phyloP scores from a whole-genome alignment of 92 coral and sea anemone species.

The Porites evermanni region DNA sequence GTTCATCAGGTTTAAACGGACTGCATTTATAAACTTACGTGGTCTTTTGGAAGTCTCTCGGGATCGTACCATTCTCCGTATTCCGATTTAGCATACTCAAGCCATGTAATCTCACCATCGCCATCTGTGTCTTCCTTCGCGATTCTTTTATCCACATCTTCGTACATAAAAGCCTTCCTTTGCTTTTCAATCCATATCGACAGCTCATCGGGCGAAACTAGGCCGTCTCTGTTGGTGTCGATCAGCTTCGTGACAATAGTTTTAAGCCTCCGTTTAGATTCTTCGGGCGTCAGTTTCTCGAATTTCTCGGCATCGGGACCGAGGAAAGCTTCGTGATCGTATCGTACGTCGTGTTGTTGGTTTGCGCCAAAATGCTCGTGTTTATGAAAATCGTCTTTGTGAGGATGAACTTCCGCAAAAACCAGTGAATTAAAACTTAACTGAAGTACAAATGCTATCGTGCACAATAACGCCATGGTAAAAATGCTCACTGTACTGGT shows the following conservation, averaged over 20 bases:
- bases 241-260: constrained; percentile 76
- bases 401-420: constrained; percentile 70
- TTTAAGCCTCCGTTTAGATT: constrained; percentile 83
- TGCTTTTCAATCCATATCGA: constrained; percentile 95
- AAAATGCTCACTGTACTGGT: constrained; percentile 15
- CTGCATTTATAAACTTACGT: constrained; percentile 63
- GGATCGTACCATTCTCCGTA: constrained; percentile 89
- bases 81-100: constrained; percentile 76
- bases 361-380: constrained; percentile 86
- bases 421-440: constrained; percentile 13
- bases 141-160: constrained; percentile 86
- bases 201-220: constrained; percentile 81
- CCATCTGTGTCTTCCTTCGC: constrained; percentile 83
- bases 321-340: constrained; percentile 96
- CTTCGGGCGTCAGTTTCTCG: constrained; percentile 88
- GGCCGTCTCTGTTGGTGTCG: constrained; percentile 85
- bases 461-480: not conserved
- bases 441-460: constrained; percentile 4
- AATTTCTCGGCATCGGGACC: constrained; percentile 97
- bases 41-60: constrained; percentile 83
- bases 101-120: constrained; percentile 93
- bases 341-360: constrained; percentile 78
- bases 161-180: constrained; percentile 95
- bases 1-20: too few relatives aligned
- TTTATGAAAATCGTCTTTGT: constrained; percentile 85